Evolutionary conservation across 2,888 invertebrate species (phyloP).

Genomic region (Exephanes ischioxanthus): DNA sequence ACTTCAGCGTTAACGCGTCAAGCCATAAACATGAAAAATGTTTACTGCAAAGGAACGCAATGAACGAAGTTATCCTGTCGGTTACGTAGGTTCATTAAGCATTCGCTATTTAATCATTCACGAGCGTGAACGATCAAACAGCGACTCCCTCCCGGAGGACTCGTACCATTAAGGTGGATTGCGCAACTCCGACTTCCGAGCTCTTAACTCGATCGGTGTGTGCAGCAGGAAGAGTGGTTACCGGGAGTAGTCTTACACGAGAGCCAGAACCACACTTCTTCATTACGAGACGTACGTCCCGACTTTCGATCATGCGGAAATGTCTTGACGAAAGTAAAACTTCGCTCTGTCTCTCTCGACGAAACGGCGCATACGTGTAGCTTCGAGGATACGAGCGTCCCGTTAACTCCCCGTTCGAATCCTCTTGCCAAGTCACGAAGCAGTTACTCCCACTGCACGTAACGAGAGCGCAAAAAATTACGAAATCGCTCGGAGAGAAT

Average conservation of each 20-base stretch:
- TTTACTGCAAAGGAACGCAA: background rate
- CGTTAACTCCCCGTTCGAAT: constrained; percentile 26
- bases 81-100: constrained; percentile 4
- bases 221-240: constrained; percentile 59
- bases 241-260: constrained; percentile 29
- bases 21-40: background rate
- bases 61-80: background rate
- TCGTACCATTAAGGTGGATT: constrained; percentile 52
- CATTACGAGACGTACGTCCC: constrained; percentile 56
- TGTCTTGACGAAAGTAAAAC: constrained; percentile 57
- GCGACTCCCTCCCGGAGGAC: constrained; percentile 1
- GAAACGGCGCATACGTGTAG: constrained; percentile 13
- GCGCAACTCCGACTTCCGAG: constrained; percentile 64
- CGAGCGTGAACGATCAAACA: constrained; percentile 28
- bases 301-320: constrained; percentile 66
- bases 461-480: constrained; percentile 2
- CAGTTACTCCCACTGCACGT: background rate
- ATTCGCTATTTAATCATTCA: constrained; percentile 41
- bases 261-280: constrained; percentile 57
- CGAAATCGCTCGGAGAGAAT: background rate
- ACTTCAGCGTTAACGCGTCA: background rate
- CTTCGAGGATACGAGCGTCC: constrained; percentile 21
- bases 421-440: constrained; percentile 66
- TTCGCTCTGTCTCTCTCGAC: background rate
- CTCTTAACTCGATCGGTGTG: constrained; percentile 53